phyloP scores from a whole-genome alignment of 2,888 invertebrate species.

The Idaea straminata region DNA sequence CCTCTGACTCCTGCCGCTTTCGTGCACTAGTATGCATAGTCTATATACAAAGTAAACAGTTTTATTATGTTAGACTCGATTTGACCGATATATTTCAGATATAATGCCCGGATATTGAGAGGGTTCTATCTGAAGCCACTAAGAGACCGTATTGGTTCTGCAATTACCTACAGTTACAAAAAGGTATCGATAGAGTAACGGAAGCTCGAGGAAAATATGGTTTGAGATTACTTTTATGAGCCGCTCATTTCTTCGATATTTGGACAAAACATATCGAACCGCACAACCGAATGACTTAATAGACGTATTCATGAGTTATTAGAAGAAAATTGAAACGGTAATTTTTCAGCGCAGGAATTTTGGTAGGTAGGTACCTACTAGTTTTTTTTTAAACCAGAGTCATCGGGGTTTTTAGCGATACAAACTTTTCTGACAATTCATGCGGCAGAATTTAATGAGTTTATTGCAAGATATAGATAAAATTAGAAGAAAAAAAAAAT shows the following conservation, averaged over 20 bases:
- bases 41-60: no score
- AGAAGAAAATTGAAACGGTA: not conserved
- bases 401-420: no score
- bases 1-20: no score
- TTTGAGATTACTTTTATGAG: not conserved
- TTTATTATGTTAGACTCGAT: constrained; percentile 23
- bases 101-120: not conserved
- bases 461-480: no score
- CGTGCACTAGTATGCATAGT: no score
- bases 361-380: no score
- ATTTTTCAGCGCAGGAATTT: not conserved
- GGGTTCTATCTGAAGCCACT: not conserved
- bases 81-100: constrained; percentile 7
- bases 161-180: constrained; percentile 2
- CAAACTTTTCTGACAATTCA: no score
- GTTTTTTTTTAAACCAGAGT: no score
- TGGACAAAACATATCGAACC: not conserved
- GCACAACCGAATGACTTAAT: not conserved
- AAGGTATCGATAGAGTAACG: not conserved
- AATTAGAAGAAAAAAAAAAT: no score
- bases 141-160: constrained; percentile 3
- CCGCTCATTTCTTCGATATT: not conserved
- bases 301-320: not conserved
- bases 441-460: no score
- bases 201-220: constrained; percentile 1